Evolutionary conservation across 2,113 vertebrate species (phyloP).

Genomic region (Rhinogobius similis): DNA sequence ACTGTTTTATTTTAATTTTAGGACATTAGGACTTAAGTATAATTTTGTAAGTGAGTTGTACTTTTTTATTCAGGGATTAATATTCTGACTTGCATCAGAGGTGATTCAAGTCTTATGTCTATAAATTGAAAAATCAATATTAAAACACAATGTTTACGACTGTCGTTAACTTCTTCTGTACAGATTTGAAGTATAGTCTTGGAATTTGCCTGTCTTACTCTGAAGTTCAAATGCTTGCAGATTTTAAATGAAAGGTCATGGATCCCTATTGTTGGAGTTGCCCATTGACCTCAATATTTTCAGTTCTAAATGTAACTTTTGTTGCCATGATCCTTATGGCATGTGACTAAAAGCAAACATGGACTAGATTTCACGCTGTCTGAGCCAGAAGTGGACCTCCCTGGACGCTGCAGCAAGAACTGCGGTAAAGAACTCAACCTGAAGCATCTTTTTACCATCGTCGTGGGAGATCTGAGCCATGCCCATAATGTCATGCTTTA

Average conservation of each 20-base stretch:
- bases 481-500: conserved; percentile 55
- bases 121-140: conserved; percentile 9
- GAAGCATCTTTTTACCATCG: conserved; percentile 39
- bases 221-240: neutral
- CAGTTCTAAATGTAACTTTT: neutral
- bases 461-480: conserved; percentile 65
- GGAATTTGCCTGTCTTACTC: too few species aligned
- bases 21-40: neutral
- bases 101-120: neutral
- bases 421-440: conserved; percentile 21
- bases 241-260: neutral
- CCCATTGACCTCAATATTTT: neutral
- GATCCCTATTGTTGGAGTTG: neutral
- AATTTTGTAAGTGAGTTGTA: conserved; percentile 2
- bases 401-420: conserved; percentile 27
- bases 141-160: neutral
- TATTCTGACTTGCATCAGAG: neutral
- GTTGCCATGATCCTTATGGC: neutral
- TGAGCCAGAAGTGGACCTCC: conserved; percentile 41
- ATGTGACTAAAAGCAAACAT: conserved; percentile 22
- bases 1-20: neutral
- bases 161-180: neutral
- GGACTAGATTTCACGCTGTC: conserved; percentile 13
- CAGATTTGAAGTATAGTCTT: neutral
- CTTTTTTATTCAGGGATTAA: conserved; percentile 3